These are phyloP conservation scores for Rhyacichthys aspro DNA, from an alignment of 2,797 vertebrate genomes.

Conservation along the genomic window DNA sequence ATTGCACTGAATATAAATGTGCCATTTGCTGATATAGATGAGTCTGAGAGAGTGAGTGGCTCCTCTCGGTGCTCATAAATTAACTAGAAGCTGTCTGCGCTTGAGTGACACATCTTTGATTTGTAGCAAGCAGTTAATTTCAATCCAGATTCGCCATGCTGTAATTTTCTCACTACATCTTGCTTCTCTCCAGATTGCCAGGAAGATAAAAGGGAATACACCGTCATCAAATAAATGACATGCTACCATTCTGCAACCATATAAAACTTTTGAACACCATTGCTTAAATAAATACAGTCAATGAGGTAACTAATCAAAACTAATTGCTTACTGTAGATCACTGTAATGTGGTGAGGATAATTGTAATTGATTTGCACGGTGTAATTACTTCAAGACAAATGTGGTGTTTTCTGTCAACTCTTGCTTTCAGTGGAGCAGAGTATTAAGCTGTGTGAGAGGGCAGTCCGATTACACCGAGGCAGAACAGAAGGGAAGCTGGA, in stretches of 20 bases:
- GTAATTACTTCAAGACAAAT: conserved; percentile 63
- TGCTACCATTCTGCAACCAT: conserved; percentile 41
- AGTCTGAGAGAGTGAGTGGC: conserved; percentile 68
- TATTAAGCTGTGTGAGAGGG: conserved; percentile 69
- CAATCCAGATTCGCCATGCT: conserved; percentile 71
- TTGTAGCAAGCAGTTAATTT: conserved; percentile 80
- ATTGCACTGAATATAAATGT: conserved; percentile 78
- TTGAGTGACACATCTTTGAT: conserved; percentile 83
- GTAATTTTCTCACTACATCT: conserved; percentile 63
- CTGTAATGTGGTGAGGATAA: conserved; percentile 45
- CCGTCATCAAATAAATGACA: conserved; percentile 54
- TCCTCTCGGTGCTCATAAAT: conserved; percentile 75
- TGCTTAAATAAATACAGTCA: conserved; percentile 48
- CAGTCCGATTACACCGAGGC: conserved; percentile 65
- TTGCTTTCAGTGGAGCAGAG: conserved; percentile 6
- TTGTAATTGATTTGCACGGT: conserved; percentile 69
- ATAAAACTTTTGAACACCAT: conserved; percentile 30
- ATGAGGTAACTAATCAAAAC: conserved; percentile 58
- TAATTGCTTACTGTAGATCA: conserved; percentile 53
- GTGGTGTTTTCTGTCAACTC: conserved; percentile 44
- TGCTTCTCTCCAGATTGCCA: conserved; percentile 43
- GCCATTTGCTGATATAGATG: conserved; percentile 78
- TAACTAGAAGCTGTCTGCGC: conserved; percentile 65
- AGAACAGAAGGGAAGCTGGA: conserved; percentile 69
- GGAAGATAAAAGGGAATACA: conserved; percentile 27